A percentile compares a stretch with the other conserved stretches of the same genome.
Conservation (phyloP, 2,113 vertebrate genomes). For the Toxotes chatareus region DNA sequence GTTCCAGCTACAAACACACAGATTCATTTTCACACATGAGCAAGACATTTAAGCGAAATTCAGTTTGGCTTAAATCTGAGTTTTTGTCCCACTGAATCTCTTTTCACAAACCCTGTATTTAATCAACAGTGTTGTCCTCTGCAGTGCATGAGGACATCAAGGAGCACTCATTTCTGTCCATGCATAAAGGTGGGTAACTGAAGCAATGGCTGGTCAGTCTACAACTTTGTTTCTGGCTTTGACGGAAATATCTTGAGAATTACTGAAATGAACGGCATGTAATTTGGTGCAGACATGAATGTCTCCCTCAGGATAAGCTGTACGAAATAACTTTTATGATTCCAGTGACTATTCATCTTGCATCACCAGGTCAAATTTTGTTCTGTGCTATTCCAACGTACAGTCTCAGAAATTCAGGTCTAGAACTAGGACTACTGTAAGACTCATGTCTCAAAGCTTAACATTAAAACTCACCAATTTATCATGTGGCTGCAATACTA, state of each 20-base stretch:
- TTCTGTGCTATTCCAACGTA: not conserved
- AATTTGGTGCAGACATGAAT: not conserved
- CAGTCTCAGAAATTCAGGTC: not conserved
- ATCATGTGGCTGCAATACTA: not conserved
- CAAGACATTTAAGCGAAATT: not conserved
- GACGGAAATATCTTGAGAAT: not conserved
- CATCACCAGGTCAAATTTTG: too few species aligned
- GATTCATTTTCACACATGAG: not conserved
- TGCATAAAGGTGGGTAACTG: not conserved
- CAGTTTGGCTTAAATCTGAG: not conserved
- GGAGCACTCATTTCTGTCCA: not conserved
- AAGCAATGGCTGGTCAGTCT: not conserved
- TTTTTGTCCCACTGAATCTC: conserved; percentile 1
- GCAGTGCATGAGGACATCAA: not conserved
- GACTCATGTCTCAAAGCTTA: not conserved
- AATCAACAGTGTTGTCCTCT: not conserved
- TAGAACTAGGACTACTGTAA: not conserved
- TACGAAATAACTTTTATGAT: not conserved
- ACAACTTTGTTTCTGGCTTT: conserved; percentile 3
- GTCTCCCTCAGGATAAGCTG: not conserved
- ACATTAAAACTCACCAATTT: not conserved
- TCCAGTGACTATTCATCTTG: not conserved
- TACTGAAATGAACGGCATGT: not conserved
- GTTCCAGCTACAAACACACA: not conserved
- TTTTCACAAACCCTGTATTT: not conserved